These are phyloP conservation scores for Hypsopygia costalis DNA, from an alignment of 2,888 invertebrate genomes.

Conservation along the genomic window DNA sequence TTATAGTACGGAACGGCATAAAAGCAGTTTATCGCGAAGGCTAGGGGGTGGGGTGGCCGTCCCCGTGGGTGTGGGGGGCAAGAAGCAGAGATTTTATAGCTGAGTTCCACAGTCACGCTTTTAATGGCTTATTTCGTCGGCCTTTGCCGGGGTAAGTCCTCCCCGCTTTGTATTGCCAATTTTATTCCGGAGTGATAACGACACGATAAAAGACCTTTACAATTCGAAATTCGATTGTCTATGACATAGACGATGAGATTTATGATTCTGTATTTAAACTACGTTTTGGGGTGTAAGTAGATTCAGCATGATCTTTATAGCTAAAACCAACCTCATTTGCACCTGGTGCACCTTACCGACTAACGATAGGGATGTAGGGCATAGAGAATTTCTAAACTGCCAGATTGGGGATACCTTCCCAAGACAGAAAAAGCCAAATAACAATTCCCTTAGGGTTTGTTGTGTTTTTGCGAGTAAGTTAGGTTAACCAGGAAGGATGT, in stretches of 20 bases:
- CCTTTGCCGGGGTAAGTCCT: slow-evolving; percentile 58
- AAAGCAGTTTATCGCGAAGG: slow-evolving; percentile 72
- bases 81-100: slow-evolving; percentile 80
- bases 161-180: slow-evolving; percentile 64
- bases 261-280: no score
- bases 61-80: slow-evolving; percentile 49
- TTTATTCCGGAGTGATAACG: slow-evolving; percentile 67
- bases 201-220: slow-evolving; percentile 30
- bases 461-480: no score
- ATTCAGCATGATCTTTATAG: no score
- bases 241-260: not conserved
- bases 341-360: no score
- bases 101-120: slow-evolving; percentile 70
- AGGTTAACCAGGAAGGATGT: no score
- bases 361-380: no score
- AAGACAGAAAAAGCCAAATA: no score
- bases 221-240: slow-evolving; percentile 8
- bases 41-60: slow-evolving; percentile 22
- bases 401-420: no score
- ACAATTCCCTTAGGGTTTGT: no score
- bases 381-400: no score
- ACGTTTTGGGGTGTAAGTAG: no score
- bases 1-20: slow-evolving; percentile 73
- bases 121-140: slow-evolving; percentile 79
- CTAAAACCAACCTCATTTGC: no score